A percentile compares a stretch with the other conserved stretches of the same genome.
Conservation (phyloP, 2,797 vertebrate species). For the Clarias pachynema region DNA sequence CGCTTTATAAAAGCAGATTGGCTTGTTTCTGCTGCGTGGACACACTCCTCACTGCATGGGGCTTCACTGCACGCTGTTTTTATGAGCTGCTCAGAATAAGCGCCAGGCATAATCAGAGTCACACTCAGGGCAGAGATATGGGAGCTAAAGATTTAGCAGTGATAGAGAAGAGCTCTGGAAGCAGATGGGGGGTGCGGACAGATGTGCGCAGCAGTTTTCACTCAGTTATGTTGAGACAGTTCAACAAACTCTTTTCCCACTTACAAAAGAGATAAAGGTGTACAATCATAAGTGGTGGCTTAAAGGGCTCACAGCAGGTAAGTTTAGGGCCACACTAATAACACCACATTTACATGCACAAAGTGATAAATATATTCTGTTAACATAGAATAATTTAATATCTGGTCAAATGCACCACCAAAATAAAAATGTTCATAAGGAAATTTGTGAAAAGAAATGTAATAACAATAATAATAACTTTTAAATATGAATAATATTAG, state of each 20-base stretch:
- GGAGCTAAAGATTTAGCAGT: conserved; percentile 27
- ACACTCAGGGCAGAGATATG: conserved; percentile 1
- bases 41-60: conserved; percentile 32
- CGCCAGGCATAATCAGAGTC: conserved; percentile 7
- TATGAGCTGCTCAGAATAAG: conserved; percentile 30
- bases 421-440: neutral
- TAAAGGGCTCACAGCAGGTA: neutral
- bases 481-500: no score
- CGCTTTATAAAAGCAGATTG: conserved; percentile 48
- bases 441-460: neutral
- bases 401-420: neutral
- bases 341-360: neutral
- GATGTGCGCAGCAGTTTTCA: neutral
- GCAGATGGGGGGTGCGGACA: neutral
- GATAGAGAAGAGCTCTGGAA: conserved; percentile 21
- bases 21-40: conserved; percentile 43
- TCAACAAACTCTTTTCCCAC: neutral
- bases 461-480: neutral
- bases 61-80: conserved; percentile 27
- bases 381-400: neutral
- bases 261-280: neutral
- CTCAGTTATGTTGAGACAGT: neutral
- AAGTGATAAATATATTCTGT: neutral
- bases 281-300: neutral
- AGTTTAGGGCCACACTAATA: neutral